Percentiles rank a stretch among this genome's conserved stretches.
phyloP scores from a whole-genome alignment of 2,888 invertebrate genomes.

The Gnatocerus cornutus region DNA sequence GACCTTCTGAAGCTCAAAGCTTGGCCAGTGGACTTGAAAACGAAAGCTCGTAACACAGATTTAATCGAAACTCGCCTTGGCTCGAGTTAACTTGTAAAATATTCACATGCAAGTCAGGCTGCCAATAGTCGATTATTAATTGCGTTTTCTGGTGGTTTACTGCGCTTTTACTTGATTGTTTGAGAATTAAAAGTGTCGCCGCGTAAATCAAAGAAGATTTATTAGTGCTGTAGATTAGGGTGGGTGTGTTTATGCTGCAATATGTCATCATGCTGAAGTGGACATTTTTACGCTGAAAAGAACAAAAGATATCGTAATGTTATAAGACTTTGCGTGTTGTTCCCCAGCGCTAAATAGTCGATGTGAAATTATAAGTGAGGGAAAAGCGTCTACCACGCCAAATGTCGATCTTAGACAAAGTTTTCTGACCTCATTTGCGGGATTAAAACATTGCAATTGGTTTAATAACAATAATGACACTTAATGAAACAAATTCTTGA shows the following conservation, averaged over 20 bases:
- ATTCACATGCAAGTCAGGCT: constrained; percentile 49
- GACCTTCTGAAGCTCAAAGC: constrained; percentile 52
- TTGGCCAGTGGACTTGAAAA: constrained; percentile 52
- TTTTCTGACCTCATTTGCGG: constrained; percentile 48
- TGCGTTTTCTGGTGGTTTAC: constrained; percentile 4
- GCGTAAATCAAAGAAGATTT: constrained; percentile 17
- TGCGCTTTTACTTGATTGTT: background rate
- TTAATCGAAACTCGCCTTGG: constrained; percentile 53
- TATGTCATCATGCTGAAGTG: constrained; percentile 13
- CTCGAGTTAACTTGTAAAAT: constrained; percentile 47
- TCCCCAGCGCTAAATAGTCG: constrained; percentile 43
- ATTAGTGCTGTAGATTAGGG: background rate
- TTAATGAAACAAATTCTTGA: background rate
- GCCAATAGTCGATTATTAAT: constrained; percentile 4
- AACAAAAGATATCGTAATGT: constrained; percentile 30
- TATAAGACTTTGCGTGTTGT: constrained; percentile 46
- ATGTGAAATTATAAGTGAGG: constrained; percentile 49
- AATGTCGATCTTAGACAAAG: constrained; percentile 45
- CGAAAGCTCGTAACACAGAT: constrained; percentile 53
- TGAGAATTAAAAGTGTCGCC: background rate
- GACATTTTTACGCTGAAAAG: constrained; percentile 26
- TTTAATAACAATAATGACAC: constrained; percentile 13
- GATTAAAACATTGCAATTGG: constrained; percentile 31
- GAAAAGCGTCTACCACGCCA: constrained; percentile 48
- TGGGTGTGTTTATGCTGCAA: constrained; percentile 9